phyloP scores from a whole-genome alignment of 2,888 invertebrate species.

The Diaperis boleti region DNA sequence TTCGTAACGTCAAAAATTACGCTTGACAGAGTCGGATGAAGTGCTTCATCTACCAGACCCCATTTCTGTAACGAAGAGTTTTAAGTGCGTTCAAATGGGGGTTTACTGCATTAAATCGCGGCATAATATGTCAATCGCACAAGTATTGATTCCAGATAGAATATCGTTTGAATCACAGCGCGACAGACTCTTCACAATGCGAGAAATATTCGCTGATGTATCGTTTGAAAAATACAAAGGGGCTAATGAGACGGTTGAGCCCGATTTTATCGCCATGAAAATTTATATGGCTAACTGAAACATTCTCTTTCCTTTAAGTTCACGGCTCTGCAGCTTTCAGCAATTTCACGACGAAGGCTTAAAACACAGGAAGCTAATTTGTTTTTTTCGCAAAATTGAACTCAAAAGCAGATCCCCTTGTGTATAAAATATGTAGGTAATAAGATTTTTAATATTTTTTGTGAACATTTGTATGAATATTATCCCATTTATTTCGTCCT shows the following conservation, averaged over 20 bases:
- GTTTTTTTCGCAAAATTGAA: slow-evolving; percentile 7
- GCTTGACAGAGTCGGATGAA: too few relatives aligned
- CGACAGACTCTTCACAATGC: neutral
- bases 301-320: neutral
- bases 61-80: slow-evolving; percentile 9
- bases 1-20: too few relatives aligned
- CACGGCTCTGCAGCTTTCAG: neutral
- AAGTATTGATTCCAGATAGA: slow-evolving; percentile 2
- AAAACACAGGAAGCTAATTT: slow-evolving; percentile 6
- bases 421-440: too few relatives aligned
- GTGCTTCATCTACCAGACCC: too few relatives aligned
- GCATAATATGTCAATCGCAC: neutral
- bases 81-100: slow-evolving; percentile 5
- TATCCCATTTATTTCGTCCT: too few relatives aligned
- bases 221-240: neutral
- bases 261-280: neutral
- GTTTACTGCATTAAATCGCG: neutral
- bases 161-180: neutral
- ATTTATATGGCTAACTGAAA: neutral
- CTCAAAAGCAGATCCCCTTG: neutral
- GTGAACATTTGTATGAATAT: too few relatives aligned
- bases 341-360: neutral
- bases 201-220: neutral
- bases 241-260: neutral
- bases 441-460: too few relatives aligned